phyloP scores from a whole-genome alignment of 2,113 vertebrate genomes.

The Cisticola juncidis region DNA sequence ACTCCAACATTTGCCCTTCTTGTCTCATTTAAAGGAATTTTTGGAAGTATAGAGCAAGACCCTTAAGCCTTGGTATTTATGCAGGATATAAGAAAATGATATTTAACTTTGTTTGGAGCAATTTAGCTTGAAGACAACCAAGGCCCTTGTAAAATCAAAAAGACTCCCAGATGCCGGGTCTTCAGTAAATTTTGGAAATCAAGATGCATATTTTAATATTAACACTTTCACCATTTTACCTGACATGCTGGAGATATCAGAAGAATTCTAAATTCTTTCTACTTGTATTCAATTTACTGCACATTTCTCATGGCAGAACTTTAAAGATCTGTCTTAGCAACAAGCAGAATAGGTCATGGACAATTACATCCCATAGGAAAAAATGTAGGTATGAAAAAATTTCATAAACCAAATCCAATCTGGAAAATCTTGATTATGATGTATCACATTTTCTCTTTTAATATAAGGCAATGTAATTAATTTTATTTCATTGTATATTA shows the following conservation, averaged over 20 bases:
- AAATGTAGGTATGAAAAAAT: neutral
- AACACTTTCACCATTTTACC: neutral
- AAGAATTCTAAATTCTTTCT: neutral
- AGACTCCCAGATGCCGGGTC: neutral
- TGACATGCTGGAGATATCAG: neutral
- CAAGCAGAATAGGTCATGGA: neutral
- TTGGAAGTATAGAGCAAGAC: neutral
- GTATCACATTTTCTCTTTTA: neutral
- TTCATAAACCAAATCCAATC: neutral
- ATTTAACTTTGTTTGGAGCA: neutral
- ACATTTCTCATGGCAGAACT: neutral
- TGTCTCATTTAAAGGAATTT: neutral
- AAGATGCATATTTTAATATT: neutral
- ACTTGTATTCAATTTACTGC: neutral
- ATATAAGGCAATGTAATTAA: neutral
- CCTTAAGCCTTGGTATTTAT: neutral
- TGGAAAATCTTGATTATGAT: neutral
- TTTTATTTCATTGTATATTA: neutral
- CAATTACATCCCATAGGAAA: neutral
- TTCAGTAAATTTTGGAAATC: neutral
- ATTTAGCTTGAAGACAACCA: neutral
- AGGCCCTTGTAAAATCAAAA: neutral
- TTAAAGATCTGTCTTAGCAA: neutral
- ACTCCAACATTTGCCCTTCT: neutral
- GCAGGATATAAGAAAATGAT: neutral